Percentiles rank a stretch among this genome's conserved stretches.
phyloP scores from a whole-genome alignment of 2,797 vertebrate genomes.

The Gambelia wislizenii region DNA sequence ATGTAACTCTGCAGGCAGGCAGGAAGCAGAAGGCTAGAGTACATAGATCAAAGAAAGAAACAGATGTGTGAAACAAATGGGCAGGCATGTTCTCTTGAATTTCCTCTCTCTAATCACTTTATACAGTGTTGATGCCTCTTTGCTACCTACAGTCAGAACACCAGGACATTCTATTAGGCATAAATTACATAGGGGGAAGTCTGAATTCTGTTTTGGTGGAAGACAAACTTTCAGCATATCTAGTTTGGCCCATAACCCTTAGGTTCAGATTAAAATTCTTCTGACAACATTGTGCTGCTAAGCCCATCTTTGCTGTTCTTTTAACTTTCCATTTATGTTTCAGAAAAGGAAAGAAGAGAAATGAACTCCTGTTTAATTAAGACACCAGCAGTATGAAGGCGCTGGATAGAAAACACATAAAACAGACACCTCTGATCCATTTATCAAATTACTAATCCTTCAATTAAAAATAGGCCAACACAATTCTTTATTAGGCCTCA shows the following conservation, averaged over 20 bases:
- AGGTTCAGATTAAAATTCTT: constrained; percentile 22
- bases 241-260: background rate
- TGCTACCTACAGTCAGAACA: no score
- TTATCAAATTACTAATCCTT: constrained; percentile 60
- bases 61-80: no score
- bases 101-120: no score
- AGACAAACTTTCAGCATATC: background rate
- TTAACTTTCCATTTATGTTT: constrained; percentile 20
- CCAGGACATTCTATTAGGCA: background rate
- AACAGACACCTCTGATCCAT: constrained; percentile 52
- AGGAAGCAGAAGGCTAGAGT: no score
- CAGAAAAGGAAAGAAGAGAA: constrained; percentile 28
- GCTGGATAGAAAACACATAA: constrained; percentile 43
- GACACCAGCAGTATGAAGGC: constrained; percentile 38
- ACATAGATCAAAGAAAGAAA: no score
- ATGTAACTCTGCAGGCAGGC: no score
- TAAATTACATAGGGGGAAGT: background rate
- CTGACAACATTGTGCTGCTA: background rate
- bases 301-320: constrained; percentile 25
- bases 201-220: background rate
- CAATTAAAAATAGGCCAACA: constrained; percentile 34
- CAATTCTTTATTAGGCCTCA: constrained; percentile 51
- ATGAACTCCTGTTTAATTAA: constrained; percentile 60
- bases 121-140: no score
- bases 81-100: no score